Base-by-base conservation (phyloP, 2,888 invertebrate genomes). In the Hybos culiciformis region DNA sequence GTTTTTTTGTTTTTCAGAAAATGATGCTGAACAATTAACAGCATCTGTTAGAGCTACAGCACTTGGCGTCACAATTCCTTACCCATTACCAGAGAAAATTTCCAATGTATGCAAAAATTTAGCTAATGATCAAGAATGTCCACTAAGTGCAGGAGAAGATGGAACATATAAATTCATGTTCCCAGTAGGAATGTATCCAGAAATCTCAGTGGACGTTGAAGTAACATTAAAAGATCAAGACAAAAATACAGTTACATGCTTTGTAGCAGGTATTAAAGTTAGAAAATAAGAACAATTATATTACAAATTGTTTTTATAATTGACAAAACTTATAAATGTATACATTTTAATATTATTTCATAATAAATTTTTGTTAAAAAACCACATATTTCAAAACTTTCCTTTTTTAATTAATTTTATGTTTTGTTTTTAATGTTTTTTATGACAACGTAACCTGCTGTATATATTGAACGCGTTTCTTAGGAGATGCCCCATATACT, bases 81-180 rank as follows among this genome's bases (percentile, higher is more conserved):
- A 65, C 44, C 56, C 52, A 0, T 45, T 66, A 26, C 59, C 62
- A 31, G 53, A 54, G 0, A 57, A 59, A 1, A 45, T 59, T 0
- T 53, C 57, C 19, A 46, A 62, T 44, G 63, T 59, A 2, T 66
- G 66, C 46, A 19, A 24, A 0, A 55, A 59, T 44, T 49, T 62
- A 9, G 17, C 57, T 39, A 50, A 59, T 9, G 60, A 52, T 4
- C 61, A 59, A 37, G 47, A 48, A 4, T 66, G 66, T 39, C 64
- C 66, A 12, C 50, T 66, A 11, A 51, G 60, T 32, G 48, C 49
- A 17, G 54, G 48, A 19, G 64, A 66, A 48, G 57, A 59, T 48
- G 60, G 54, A 12, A 54, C 55, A 1, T 66, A 66, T 37, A 42
- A 53, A 12, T 59, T 66, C 14, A 52, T 52, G 9, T 57, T 66